Evolutionary conservation across 2,113 vertebrate genomes (phyloP), one percentile per base, ranked within the genome.

Genomic region (Herpailurus yagouaroundi): DNA sequence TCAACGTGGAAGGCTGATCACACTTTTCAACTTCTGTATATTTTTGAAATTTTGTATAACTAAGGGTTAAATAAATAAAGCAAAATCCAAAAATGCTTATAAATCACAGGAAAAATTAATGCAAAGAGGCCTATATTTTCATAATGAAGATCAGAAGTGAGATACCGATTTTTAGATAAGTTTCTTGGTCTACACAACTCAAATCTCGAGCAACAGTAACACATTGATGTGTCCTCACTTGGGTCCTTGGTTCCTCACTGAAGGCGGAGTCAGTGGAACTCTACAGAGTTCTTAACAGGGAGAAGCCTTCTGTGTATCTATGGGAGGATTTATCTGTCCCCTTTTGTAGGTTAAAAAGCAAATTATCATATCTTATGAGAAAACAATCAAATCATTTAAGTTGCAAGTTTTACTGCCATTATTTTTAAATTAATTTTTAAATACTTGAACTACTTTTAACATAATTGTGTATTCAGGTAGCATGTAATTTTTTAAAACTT

Each of bases 391-490:
- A 33, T 31, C 19, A 29, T 64, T 87, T 86, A 91, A 7, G 66
- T 83, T 64, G 55, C 4, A 57, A n/a, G 85, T 81, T 85, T 85
- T 50, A 85, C 29, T 80, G 57, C 38, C 7, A 69, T 86, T 92
- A 76, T 86, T 92, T 92, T 97, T 4, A 41, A 71, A 77, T 68
- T 81, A 69, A 36, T 89, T 92, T 95, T 76, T 63, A 80, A 74
- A 93, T 86, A 94, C 1, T 76, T 48, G 15, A 19, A 74, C 12
- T 63, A 31, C 12, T 8, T 91, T 69, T 91, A 73, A 91, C 27
- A 60, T 71, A 63, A 93, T 82, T 93, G 74, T 74, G 18, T 86
- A 69, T 29, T 91, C 33, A 91, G 36, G 16, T 23, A 83, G 31
- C 18, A 74, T 7, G 45, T 19, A 50, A 60, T 41, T 88, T 85